Evolutionary conservation across 1,140 invertebrate genomes (phyloP).

Genomic region (Ceratitis capitata): DNA sequence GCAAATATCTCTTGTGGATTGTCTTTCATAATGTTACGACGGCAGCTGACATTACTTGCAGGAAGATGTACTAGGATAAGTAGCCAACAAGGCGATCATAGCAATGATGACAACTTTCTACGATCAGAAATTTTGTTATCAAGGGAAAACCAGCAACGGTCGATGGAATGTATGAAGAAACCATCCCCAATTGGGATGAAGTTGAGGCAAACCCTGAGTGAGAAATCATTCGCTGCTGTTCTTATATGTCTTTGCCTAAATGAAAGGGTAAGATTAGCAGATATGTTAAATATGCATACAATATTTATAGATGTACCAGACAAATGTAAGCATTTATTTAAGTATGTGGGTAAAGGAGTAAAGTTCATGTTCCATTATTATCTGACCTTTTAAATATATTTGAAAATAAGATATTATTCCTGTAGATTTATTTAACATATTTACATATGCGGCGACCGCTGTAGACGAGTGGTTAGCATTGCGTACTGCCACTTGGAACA

Average conservation of each 20-base stretch:
- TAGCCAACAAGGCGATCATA: not conserved
- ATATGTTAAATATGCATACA: not conserved
- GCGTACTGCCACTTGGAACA: too few relatives aligned
- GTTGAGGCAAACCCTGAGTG: not conserved
- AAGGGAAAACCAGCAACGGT: slow-evolving; percentile 9
- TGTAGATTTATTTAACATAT: too few relatives aligned
- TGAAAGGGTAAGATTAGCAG: not conserved
- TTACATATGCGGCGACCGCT: too few relatives aligned
- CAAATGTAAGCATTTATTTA: not conserved
- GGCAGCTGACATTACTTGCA: not conserved
- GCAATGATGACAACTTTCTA: not conserved
- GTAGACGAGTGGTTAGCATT: too few relatives aligned
- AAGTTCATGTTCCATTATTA: not conserved
- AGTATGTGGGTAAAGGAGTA: too few relatives aligned
- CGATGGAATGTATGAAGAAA: slow-evolving; percentile 39
- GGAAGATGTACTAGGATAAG: not conserved
- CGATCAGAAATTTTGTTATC: slow-evolving; percentile 15
- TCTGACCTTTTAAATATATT: too few relatives aligned
- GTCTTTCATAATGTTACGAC: not conserved
- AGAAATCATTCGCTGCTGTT: slow-evolving; percentile 39
- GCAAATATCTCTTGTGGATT: not conserved
- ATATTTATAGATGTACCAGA: too few relatives aligned
- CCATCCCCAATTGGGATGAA: not conserved
- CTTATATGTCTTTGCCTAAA: slow-evolving; percentile 40
- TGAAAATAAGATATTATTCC: too few relatives aligned